These are phyloP conservation scores for Camponotus fellah DNA, from an alignment of 2,888 invertebrate genomes.

Conservation along the genomic window DNA sequence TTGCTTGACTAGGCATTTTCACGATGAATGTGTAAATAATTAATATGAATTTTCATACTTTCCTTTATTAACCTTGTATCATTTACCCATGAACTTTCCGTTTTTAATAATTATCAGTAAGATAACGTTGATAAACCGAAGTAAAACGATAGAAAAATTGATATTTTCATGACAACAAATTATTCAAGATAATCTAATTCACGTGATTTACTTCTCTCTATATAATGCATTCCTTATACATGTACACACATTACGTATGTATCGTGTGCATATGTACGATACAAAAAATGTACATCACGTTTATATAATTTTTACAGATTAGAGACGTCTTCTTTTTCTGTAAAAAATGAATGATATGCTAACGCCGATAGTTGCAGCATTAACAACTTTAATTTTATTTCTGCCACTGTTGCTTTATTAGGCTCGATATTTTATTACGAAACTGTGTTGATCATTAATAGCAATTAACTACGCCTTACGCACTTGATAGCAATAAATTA, in stretches of 20 bases:
- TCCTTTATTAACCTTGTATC: not conserved
- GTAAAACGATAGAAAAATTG: not conserved
- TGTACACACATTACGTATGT: not conserved
- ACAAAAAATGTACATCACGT: not conserved
- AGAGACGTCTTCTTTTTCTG: not conserved
- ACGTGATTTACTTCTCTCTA: not conserved
- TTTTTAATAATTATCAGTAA: not conserved
- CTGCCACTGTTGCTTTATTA: not conserved
- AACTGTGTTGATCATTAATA: not conserved
- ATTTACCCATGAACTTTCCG: not conserved
- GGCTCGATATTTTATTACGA: not conserved
- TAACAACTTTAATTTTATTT: not conserved
- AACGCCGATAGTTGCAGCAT: not conserved
- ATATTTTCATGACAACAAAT: not conserved
- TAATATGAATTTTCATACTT: not conserved
- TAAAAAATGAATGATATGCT: not conserved
- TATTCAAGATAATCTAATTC: not conserved
- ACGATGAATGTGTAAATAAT: not conserved
- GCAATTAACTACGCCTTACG: not conserved
- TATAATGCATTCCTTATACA: not conserved
- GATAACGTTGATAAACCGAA: not conserved
- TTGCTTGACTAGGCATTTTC: conserved; percentile 23
- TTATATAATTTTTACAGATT: not conserved
- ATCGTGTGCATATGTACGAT: not conserved
- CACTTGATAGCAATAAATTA: not conserved